These are phyloP conservation scores for Napeogenes sylphis DNA, from an alignment of 2,888 invertebrate species.

Conservation along the genomic window DNA sequence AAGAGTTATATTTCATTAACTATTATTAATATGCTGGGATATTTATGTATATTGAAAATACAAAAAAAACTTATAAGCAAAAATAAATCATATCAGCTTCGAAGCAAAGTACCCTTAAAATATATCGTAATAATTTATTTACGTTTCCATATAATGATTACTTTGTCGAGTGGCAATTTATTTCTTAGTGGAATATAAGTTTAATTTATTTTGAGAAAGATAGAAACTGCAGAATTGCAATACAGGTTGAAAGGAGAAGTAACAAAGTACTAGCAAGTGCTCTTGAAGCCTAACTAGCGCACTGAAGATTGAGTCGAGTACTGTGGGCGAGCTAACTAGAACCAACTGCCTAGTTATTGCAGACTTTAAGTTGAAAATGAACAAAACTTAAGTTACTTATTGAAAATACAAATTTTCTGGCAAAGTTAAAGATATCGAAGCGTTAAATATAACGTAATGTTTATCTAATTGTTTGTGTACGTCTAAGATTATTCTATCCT, in stretches of 20 bases:
- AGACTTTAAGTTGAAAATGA: slow-evolving; percentile 14
- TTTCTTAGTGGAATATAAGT: not conserved
- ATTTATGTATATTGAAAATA: too few species aligned
- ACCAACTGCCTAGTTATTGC: slow-evolving; percentile 19
- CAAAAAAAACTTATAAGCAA: too few species aligned
- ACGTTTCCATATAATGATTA: too few species aligned
- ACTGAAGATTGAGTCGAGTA: slow-evolving; percentile 50
- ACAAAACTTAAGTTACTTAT: slow-evolving; percentile 9
- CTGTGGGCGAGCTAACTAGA: slow-evolving; percentile 56
- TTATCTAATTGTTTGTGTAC: not conserved
- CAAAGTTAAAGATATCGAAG: too few species aligned
- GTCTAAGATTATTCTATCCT: not conserved
- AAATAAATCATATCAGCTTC: too few species aligned
- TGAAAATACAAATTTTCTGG: not conserved
- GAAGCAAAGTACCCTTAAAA: too few species aligned
- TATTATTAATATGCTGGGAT: too few species aligned
- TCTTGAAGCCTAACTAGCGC: slow-evolving; percentile 59
- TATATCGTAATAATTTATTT: too few species aligned
- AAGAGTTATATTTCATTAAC: too few species aligned
- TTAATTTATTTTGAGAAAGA: slow-evolving; percentile 12
- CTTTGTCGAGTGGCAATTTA: not conserved
- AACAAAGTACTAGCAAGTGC: slow-evolving; percentile 55
- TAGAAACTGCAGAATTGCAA: slow-evolving; percentile 18
- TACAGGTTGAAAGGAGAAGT: slow-evolving; percentile 35
- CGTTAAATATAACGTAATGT: not conserved